Evolutionary conservation across 2,888 invertebrate genomes (phyloP), one percentile per base, ranked within the genome.

Genomic region (Drosophila anomalipes): DNA sequence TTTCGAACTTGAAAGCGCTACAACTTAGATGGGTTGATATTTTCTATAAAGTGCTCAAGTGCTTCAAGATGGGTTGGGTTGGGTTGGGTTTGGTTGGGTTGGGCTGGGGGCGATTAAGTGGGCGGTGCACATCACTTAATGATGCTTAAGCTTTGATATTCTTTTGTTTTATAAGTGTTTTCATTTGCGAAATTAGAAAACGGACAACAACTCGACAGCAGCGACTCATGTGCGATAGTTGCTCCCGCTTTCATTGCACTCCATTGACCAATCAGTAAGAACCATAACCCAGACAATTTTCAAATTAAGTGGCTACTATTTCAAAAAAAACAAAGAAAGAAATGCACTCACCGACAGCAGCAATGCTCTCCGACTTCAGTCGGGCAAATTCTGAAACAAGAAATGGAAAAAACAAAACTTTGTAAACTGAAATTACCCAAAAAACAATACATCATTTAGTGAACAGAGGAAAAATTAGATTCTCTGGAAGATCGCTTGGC

Each of bases 1-100:
- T 51, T 19, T 33, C 32, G 33, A 53, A 71, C 47, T 87, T 67
- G 67, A 80, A 59, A 80, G 81, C 77, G 41, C 52, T 37, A 22
- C 33, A 28, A 47, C 47, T 47, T 37, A 52, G 57, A 77, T 58
- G n/a, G 53, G 35, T 61, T 73, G 28, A 57, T 19, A 19, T 56
- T 56, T 56, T 49, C 44, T 47, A 62, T 71, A 65, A 59, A 81
- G 66, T 67, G 60, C 67, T 51, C 6, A n/a, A 56, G 28, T 37
- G 28, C 37, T 39, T 28, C 30, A 39, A 30, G 70, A 16, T 51
- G 16, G 14, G 39, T 5, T 5, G 44, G 10, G 4, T 22, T 33
- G n/a, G 14, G 26, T 3, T 26, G 32, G 37, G 39, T 4, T 6
- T 35, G 16, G 28, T 1, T n/a, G 26, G 35, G 16, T 3, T 26